A percentile compares a stretch with the other conserved stretches of the same genome.
These are phyloP conservation scores for Colletes gigas DNA, from an alignment of 1,140 invertebrate genomes.

Conservation along the genomic window DNA sequence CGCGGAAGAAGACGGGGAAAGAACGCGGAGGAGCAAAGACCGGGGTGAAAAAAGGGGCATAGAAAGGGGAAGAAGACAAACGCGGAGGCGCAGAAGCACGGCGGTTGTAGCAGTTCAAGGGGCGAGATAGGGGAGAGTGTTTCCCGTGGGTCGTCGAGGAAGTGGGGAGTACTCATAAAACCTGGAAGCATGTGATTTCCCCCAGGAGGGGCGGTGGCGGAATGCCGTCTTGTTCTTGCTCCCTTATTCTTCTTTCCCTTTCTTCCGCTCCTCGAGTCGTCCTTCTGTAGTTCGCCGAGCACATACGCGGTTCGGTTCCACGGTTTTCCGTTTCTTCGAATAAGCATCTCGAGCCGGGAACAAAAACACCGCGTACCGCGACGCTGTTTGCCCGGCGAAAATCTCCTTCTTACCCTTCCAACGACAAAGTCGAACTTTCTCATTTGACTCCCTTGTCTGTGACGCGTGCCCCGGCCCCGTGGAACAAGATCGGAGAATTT, in stretches of 20 bases:
- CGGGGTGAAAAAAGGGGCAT: constrained; percentile 17
- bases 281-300: neutral
- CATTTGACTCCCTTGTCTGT: constrained; percentile 10
- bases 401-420: neutral
- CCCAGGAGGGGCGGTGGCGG: constrained; percentile 70
- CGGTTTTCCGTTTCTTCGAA: neutral
- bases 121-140: constrained; percentile 46
- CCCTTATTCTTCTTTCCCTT: constrained; percentile 20
- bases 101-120: constrained; percentile 37
- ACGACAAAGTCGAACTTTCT: constrained; percentile 16
- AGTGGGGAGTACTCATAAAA: constrained; percentile 72
- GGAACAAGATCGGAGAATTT: constrained; percentile 19
- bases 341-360: neutral
- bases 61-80: neutral
- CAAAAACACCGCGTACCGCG: neutral
- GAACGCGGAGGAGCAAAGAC: constrained; percentile 4
- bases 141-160: constrained; percentile 55
- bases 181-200: constrained; percentile 76
- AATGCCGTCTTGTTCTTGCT: constrained; percentile 62
- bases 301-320: constrained; percentile 7
- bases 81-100: constrained; percentile 25
- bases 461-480: neutral
- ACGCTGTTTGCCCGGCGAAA: neutral
- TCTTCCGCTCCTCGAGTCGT: neutral
- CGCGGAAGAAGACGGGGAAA: constrained; percentile 27